Evolutionary conservation across 2,888 invertebrate genomes (phyloP).

Genomic region (Drosophila picticornis): DNA sequence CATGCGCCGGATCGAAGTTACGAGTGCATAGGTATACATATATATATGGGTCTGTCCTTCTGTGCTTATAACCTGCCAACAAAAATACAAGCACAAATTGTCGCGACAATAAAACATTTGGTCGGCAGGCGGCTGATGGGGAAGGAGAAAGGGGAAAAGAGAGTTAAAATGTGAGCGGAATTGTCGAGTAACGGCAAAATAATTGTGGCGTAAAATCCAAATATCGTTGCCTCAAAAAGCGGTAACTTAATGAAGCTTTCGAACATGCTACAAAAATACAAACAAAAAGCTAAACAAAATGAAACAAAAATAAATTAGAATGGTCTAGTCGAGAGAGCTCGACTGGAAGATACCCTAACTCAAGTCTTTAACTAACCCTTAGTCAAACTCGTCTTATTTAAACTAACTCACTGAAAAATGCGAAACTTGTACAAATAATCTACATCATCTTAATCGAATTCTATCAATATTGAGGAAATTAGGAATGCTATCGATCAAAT

Average conservation of each 20-base stretch:
- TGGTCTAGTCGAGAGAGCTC: background rate
- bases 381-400: background rate
- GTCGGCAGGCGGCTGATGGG: background rate
- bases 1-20: slow-evolving; percentile 16
- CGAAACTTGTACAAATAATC: background rate
- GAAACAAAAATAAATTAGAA: background rate
- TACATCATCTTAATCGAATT: background rate
- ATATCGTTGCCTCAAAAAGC: slow-evolving; percentile 39
- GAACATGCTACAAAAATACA: slow-evolving; percentile 24
- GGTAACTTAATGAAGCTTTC: slow-evolving; percentile 41
- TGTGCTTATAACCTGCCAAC: slow-evolving; percentile 25
- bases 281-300: slow-evolving; percentile 1
- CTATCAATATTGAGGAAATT: background rate
- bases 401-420: background rate
- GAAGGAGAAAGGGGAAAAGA: background rate
- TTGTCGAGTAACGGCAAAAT: slow-evolving; percentile 62
- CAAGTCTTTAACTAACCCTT: background rate
- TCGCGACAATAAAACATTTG: slow-evolving; percentile 58
- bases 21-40: background rate
- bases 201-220: slow-evolving; percentile 70
- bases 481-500: background rate
- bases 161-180: slow-evolving; percentile 38
- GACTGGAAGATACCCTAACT: background rate
- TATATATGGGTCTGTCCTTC: background rate
- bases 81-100: slow-evolving; percentile 50